Base-by-base conservation (phyloP, 1,140 invertebrate genomes). In the Drosophila suzukii region DNA sequence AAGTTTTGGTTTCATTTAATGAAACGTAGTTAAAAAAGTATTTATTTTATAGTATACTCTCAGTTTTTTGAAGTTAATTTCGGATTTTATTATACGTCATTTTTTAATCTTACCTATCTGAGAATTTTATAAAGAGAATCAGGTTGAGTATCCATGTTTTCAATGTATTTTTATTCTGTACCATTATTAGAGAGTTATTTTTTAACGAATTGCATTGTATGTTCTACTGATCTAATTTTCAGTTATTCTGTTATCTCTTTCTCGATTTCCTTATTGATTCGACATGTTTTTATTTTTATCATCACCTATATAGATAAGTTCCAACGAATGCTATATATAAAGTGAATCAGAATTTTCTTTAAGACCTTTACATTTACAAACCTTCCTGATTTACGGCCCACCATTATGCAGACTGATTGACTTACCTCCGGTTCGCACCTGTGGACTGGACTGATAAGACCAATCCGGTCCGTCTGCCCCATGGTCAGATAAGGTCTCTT, bases 381-480 rank as follows among this genome's bases (percentile, higher is more conserved):
- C 20, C n/a, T 4, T 0, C 0, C 38, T 66, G 60, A 68, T 68
- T 68, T 68, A 68, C 12, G 36, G 49, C 5, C 63, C 61, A 30
- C 10, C 36, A 53, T 36, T 53, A 36, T 36, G 36, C 15, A 36
- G 13, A 39, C 24, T 27, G 20, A 32, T 27, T 24, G 46, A 32
- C 8, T 13, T 15, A 24, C 49, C 59, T 15, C 41, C 32, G 47
- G 13, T 11, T 12, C 38, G 60, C 53, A 70, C 51, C 67, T 71
- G 49, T 54, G 44, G 10, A n/a, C 36, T 11, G 15, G 7, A 10
- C 53, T 20, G 68, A 71, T 71, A 71, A 71, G 51, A 38, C 27
- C 17, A 36, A 58, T 58, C 53, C 66, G 65, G n/a, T 41, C 36
- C 43, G 67, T 27, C 43, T 71, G 50, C 51, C 34, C 13, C 10